Conservation (phyloP, 2,797 vertebrate genomes). For the Hafferia zeledoni region DNA sequence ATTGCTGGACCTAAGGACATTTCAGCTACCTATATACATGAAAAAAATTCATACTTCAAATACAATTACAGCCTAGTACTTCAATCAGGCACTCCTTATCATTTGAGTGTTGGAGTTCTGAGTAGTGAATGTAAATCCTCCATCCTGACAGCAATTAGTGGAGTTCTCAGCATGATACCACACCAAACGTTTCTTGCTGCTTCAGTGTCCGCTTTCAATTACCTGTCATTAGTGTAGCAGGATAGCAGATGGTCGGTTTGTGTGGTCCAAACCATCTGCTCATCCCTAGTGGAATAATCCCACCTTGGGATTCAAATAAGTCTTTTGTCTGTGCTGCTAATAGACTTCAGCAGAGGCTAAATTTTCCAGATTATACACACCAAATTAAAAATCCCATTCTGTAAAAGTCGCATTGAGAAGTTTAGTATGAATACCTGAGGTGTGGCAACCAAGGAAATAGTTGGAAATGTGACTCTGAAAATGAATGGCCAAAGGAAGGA, state of each 20-base stretch:
- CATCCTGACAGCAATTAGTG: background rate
- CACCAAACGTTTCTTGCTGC: background rate
- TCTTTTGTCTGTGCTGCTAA: background rate
- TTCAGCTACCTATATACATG: background rate
- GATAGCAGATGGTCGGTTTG: background rate
- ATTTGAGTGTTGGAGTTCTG: background rate
- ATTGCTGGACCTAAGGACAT: background rate
- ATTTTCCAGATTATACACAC: background rate
- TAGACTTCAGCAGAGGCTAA: background rate
- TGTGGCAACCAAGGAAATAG: background rate
- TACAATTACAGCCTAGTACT: background rate
- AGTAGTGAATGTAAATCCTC: background rate
- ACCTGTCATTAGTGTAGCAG: background rate
- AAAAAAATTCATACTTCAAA: background rate
- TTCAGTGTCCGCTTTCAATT: background rate
- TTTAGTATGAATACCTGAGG: conserved; percentile 3
- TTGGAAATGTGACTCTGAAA: conserved; percentile 19
- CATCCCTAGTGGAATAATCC: background rate
- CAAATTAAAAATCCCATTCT: background rate
- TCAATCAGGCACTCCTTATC: background rate
- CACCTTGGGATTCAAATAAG: background rate
- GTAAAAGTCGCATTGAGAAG: background rate
- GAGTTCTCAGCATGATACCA: background rate
- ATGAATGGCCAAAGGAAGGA: background rate
- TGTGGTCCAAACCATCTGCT: background rate